These are phyloP conservation scores for Radopholus similis DNA, from an alignment of 1,140 invertebrate species.

Conservation along the genomic window DNA sequence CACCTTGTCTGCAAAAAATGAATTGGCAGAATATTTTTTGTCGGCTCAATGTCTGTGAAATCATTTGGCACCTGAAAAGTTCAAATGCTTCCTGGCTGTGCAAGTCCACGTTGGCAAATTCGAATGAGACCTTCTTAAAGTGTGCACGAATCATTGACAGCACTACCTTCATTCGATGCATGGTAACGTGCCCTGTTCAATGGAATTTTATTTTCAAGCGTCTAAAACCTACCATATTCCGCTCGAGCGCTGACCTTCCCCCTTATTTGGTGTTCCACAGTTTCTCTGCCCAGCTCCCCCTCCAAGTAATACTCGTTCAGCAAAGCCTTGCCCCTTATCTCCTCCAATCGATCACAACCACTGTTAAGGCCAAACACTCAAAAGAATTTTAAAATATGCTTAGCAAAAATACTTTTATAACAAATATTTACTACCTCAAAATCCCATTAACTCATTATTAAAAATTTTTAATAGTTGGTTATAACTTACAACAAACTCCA, in stretches of 20 bases:
- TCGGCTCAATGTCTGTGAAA: no score
- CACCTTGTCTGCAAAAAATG: slow-evolving; percentile 66
- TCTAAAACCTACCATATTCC: slow-evolving; percentile 32
- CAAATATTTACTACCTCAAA: background rate
- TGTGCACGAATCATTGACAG: slow-evolving; percentile 40
- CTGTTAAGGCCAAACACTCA: slow-evolving; percentile 52
- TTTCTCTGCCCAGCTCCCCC: slow-evolving; percentile 42
- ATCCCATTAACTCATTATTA: background rate
- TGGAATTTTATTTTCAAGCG: slow-evolving; percentile 6
- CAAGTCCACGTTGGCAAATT: slow-evolving; percentile 73
- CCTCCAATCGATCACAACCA: slow-evolving; percentile 42
- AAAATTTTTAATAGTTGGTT: background rate
- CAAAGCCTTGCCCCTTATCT: slow-evolving; percentile 41
- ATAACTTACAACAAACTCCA: slow-evolving; percentile 53
- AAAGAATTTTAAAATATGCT: slow-evolving; percentile 12
- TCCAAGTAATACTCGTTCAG: slow-evolving; percentile 46
- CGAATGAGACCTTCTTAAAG: slow-evolving; percentile 61
- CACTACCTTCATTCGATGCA: slow-evolving; percentile 25
- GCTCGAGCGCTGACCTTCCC: slow-evolving; percentile 30
- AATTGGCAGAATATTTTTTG: no score
- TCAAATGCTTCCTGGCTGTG: slow-evolving; percentile 72
- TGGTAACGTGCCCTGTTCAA: slow-evolving; percentile 44
- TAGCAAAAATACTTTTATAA: background rate
- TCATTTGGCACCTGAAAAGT: no score
- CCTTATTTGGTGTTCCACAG: slow-evolving; percentile 32